Base-by-base conservation (phyloP, 2,888 invertebrate genomes). In the Rhimphoctona megacephalus region DNA sequence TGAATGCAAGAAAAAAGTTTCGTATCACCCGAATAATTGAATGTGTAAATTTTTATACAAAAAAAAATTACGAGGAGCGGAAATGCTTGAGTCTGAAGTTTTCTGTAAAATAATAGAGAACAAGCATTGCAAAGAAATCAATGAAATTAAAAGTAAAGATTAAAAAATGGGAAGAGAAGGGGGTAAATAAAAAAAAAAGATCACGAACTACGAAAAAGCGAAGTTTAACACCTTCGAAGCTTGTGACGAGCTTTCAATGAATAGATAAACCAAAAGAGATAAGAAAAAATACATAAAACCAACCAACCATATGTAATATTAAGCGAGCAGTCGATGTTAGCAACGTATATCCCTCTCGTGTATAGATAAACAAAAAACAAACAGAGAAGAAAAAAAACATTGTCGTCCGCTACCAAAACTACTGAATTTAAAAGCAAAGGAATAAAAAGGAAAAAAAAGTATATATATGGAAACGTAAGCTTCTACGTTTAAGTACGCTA, bases 271-370 rank as follows among this genome's bases (percentile, higher is more conserved):
- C 25, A 33, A 78, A 11, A 66, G 9, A 52, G 33, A 36, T 17
- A 67, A 66, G 33, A 33, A 5, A 1, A 36, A 22, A 78, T 8
- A 85, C 79, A 72, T 22, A 54, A 76, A 64, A 74, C 77, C n/a
- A 85, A 85, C 89, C 89, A 91, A 92, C 91, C 88, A 90, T 90
- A 91, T 89, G 88, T 91, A 92, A 90, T 87, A 90, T 91, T 90
- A 91, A 92, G 90, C 91, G 90, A 91, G 91, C 92, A 92, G 90
- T 93, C 90, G 91, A 92, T 93, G 92, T 93, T 93, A 93, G 92
- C 91, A 90, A 91, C 81, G 84, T 93, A 93, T 93, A 92, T 93
- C 90, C 91, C 93, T 91, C 92, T 92, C 91, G 90, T 92, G 90
- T 90, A 92, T 91, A 92, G 90, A 61, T 91, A 90, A 92, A 91